Conservation (phyloP, 2,113 vertebrate species). For the Poeciliopsis occidentalis region DNA sequence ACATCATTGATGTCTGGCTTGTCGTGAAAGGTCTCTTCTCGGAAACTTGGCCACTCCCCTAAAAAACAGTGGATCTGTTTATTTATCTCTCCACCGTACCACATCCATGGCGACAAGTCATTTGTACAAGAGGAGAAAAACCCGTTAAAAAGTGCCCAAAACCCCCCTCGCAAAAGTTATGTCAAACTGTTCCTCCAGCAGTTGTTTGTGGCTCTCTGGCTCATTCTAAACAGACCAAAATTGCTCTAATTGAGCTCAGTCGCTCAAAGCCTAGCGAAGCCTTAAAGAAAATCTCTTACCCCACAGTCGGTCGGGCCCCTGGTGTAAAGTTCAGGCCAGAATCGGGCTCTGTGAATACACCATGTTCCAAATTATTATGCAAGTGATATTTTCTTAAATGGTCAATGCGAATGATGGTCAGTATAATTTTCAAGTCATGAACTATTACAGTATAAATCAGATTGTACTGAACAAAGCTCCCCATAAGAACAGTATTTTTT, state of each 20-base stretch:
- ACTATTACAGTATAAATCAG: no score
- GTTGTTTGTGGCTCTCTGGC: slow-evolving; percentile 72
- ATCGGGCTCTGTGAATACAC: slow-evolving; percentile 54
- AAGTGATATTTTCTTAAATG: no score
- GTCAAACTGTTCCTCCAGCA: slow-evolving; percentile 44
- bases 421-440: no score
- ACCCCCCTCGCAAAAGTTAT: slow-evolving; percentile 47
- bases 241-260: slow-evolving; percentile 68
- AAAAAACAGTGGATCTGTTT: slow-evolving; percentile 62
- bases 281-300: slow-evolving; percentile 23
- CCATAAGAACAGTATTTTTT: no score
- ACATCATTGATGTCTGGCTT: slow-evolving; percentile 43
- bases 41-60: slow-evolving; percentile 57
- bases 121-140: slow-evolving; percentile 22
- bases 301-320: slow-evolving; percentile 48
- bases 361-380: no score
- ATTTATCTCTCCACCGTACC: slow-evolving; percentile 48
- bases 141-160: slow-evolving; percentile 44
- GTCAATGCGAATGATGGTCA: no score
- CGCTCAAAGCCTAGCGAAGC: slow-evolving; percentile 48
- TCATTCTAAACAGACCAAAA: slow-evolving; percentile 73
- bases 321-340: slow-evolving; percentile 53
- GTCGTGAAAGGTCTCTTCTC: slow-evolving; percentile 45
- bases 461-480: no score
- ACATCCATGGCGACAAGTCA: neutral